These are phyloP conservation scores for Piaya cayana DNA, from an alignment of 2,113 vertebrate genomes.

Conservation along the genomic window DNA sequence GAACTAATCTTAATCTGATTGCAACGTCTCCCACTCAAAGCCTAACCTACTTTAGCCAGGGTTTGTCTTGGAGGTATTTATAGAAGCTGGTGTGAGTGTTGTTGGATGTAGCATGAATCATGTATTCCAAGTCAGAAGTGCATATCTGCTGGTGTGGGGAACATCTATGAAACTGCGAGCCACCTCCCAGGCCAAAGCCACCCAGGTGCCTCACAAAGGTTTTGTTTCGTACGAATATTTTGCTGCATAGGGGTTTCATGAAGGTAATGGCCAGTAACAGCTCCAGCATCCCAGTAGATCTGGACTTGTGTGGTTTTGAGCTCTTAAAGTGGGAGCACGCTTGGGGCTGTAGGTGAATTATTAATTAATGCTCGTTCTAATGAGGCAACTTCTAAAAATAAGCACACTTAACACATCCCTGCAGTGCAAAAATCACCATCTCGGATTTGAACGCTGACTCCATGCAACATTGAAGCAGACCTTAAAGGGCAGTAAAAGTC, in stretches of 20 bases:
- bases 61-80: background rate
- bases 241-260: background rate
- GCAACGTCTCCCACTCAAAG: background rate
- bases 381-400: background rate
- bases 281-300: background rate
- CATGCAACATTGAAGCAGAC: background rate
- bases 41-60: background rate
- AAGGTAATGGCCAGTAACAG: background rate
- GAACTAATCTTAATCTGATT: background rate
- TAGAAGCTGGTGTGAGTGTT: background rate
- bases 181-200: accelerated
- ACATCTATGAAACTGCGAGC: background rate
- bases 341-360: background rate
- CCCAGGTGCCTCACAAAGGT: accelerated
- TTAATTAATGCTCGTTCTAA: background rate
- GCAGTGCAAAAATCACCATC: background rate
- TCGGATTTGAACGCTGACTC: background rate
- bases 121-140: background rate
- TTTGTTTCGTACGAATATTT: background rate
- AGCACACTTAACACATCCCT: background rate
- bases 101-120: background rate
- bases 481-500: background rate
- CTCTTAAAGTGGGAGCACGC: background rate
- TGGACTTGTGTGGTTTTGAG: background rate
- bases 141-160: background rate